Evolutionary conservation across 2,113 vertebrate genomes (phyloP), one percentile per base, ranked within the genome.

Genomic region (Protomyctophum bolini): DNA sequence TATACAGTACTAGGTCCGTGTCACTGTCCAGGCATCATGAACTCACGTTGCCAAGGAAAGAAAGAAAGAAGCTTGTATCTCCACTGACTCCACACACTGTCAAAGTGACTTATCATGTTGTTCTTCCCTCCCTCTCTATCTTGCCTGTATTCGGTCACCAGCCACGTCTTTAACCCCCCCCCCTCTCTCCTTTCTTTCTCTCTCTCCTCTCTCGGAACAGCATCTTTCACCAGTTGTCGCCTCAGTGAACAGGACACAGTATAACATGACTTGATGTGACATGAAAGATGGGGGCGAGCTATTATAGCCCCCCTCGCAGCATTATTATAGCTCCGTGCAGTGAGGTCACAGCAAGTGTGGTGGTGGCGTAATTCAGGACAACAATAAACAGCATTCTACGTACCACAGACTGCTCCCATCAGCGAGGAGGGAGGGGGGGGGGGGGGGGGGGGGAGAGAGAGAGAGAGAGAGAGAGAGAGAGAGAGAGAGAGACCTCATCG

Each of bases 181-280:
- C 70, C 59, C 79, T 73, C 76, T 76, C 79, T 73, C 12, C 8
- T 2, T 6, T 58, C 57, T 69, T 10, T 68, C 11, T 62, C 58
- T 73, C 11, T 81, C 60, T 66, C 69, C 70, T 87, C 85, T 83
- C 65, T 62, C 90, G 33, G 33, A 41, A 41, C 89, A 88, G 91
- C 91, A 91, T 89, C 92, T 91, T 89, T 88, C 86, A 83, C 89
- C 88, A 84, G 91, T 88, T 80, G 86, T 88, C 81, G 92, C 93
- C 91, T 87, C 82, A 15, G 86, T 76, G 88, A 88, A 83, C 87
- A 90, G 66, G 2, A 68, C 0, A 80, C 49, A 0, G 51, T 74
- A 83, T 41, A 41, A 41, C 28, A 81, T 87, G 91, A 73, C 89
- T 87, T 73, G 84, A 84, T 87, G 77, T 58, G 90, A 92, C 90